Conservation (phyloP, 2,888 invertebrate genomes). For the Didymodactylos carnosus region DNA sequence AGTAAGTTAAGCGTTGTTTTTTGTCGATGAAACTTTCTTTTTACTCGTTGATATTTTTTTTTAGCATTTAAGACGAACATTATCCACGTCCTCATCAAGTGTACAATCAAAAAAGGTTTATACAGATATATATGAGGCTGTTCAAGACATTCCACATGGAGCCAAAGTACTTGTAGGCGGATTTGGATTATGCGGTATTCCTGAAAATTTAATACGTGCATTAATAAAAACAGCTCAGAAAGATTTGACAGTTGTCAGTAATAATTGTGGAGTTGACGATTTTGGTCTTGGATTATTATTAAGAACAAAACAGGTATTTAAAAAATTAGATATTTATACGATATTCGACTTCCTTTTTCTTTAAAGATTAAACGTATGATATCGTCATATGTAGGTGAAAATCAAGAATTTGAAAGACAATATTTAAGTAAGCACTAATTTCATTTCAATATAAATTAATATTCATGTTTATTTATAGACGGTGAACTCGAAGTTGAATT, state of each 20-base stretch:
- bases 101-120: conserved; percentile 4
- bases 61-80: not conserved
- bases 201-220: conserved; percentile 79
- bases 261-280: conserved; percentile 88
- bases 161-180: conserved; percentile 30
- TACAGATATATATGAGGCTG: not conserved
- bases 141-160: conserved; percentile 7
- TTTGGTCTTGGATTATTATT: conserved; percentile 82
- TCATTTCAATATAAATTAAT: too few relatives aligned
- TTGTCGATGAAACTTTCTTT: too few relatives aligned
- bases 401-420: conserved; percentile 84
- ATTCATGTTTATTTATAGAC: conserved; percentile 20
- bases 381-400: conserved; percentile 93
- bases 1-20: too few relatives aligned
- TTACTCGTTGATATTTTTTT: too few relatives aligned
- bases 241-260: conserved; percentile 70
- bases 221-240: conserved; percentile 53
- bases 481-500: conserved; percentile 74
- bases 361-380: conserved; percentile 68
- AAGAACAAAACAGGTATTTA: conserved; percentile 47
- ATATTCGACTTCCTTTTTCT: conserved; percentile 2
- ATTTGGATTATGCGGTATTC: conserved; percentile 97
- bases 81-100: not conserved
- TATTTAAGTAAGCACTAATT: conserved; percentile 51
- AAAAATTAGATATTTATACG: not conserved